These are phyloP conservation scores for Geodia barretti DNA, from an alignment of 37 sponge, comb jelly and placozoan genomes.

Conservation along the genomic window DNA sequence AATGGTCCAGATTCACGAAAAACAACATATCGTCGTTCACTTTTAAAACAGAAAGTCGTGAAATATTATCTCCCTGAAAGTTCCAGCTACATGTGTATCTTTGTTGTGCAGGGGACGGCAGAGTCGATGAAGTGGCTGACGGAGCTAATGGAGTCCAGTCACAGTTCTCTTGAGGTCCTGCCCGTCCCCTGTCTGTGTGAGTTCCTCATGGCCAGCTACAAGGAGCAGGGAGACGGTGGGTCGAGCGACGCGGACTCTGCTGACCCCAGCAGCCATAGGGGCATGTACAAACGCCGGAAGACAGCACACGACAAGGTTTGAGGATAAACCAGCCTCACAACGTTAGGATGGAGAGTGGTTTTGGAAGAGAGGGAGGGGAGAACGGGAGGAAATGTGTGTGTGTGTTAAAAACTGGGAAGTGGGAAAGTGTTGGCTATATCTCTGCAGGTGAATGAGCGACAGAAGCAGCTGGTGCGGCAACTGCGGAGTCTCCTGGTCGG, in stretches of 20 bases:
- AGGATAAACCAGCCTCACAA: neutral
- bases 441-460: constrained; percentile 50
- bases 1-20: neutral
- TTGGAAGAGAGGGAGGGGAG: too few relatives aligned
- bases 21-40: too few relatives aligned
- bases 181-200: constrained; percentile 98
- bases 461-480: constrained; percentile 56
- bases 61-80: too few relatives aligned
- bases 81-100: too few relatives aligned
- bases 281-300: constrained; percentile 68
- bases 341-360: neutral
- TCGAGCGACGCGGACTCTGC: constrained; percentile 14
- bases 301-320: constrained; percentile 56
- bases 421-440: neutral
- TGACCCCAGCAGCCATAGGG: constrained; percentile 46
- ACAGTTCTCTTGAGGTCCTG: constrained; percentile 89
- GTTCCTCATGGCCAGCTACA: constrained; percentile 82
- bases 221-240: constrained; percentile 43
- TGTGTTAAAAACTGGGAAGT: neutral
- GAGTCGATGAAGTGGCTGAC: constrained; percentile 95
- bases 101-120: constrained; percentile 84
- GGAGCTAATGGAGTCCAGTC: constrained; percentile 86
- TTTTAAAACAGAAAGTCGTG: too few relatives aligned
- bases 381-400: too few relatives aligned
- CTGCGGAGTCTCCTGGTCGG: constrained; percentile 54